Conservation (phyloP, 2,113 vertebrate genomes). For the Syrmaticus mikado region DNA sequence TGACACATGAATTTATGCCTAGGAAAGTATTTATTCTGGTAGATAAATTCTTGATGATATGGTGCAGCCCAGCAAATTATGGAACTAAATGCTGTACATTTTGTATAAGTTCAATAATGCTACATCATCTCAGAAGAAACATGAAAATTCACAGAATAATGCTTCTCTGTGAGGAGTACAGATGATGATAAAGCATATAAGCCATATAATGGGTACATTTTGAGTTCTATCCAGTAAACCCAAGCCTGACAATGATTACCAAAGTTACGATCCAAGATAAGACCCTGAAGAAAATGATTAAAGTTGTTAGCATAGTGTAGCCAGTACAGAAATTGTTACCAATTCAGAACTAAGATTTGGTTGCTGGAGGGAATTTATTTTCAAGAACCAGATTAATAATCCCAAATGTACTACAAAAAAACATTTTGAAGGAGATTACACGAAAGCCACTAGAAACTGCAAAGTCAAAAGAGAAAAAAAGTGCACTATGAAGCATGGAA, state of each 20-base stretch:
- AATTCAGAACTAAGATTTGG: not conserved
- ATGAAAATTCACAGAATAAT: not conserved
- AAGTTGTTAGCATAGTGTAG: not conserved
- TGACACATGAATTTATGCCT: not conserved
- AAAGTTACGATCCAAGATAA: constrained; percentile 35
- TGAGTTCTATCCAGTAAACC: constrained; percentile 11
- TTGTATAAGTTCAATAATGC: not conserved
- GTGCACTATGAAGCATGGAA: no score
- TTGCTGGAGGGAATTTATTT: constrained; percentile 14
- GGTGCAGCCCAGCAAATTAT: not conserved
- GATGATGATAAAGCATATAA: not conserved
- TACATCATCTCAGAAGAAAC: not conserved
- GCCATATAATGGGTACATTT: not conserved
- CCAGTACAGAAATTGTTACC: not conserved
- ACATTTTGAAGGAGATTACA: not conserved
- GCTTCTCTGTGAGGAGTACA: not conserved
- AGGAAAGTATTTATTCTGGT: not conserved
- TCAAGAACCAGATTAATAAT: constrained; percentile 37
- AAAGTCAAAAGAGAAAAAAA: not conserved
- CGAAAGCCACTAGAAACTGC: not conserved
- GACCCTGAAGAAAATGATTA: constrained; percentile 45
- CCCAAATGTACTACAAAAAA: constrained; percentile 3
- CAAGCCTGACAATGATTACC: not conserved
- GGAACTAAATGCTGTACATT: not conserved
- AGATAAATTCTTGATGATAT: not conserved